A percentile compares a stretch with the other conserved stretches of the same genome.
phyloP scores from a whole-genome alignment of 2,797 vertebrate species.

The Sebastes aleutianus region DNA sequence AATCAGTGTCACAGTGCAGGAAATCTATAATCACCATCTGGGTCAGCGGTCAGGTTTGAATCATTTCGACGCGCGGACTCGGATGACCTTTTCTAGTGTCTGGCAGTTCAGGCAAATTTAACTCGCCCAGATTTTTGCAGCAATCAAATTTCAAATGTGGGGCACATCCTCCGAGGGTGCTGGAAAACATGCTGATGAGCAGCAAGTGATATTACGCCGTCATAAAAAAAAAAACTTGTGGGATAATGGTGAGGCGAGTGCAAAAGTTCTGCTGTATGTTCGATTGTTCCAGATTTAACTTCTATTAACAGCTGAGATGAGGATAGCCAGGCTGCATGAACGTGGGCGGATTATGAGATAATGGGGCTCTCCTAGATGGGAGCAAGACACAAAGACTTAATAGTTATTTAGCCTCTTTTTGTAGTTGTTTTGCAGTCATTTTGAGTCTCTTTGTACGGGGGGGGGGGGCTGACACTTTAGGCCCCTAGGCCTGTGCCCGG shows the following conservation, averaged over 20 bases:
- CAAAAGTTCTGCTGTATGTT: slow-evolving; percentile 10
- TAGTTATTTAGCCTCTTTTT: too few species aligned
- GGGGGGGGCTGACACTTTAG: too few species aligned
- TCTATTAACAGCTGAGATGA: not conserved
- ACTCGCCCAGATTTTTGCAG: not conserved
- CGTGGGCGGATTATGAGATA: too few species aligned
- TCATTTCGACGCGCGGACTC: not conserved
- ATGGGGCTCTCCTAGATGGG: too few species aligned
- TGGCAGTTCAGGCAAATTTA: not conserved
- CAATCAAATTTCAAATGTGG: slow-evolving; percentile 23
- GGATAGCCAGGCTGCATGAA: not conserved
- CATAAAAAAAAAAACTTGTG: not conserved
- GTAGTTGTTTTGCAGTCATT: too few species aligned
- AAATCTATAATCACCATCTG: not conserved
- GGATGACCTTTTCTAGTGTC: not conserved
- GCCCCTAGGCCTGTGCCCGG: too few species aligned
- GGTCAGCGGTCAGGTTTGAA: not conserved
- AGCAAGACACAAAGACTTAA: too few species aligned
- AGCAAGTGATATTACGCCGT: slow-evolving; percentile 10
- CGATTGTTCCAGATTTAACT: not conserved
- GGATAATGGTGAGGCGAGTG: not conserved
- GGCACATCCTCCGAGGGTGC: not conserved
- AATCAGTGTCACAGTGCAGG: not conserved
- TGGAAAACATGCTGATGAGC: slow-evolving; percentile 28
- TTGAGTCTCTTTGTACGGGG: too few species aligned